These are phyloP conservation scores for Xiphophorus birchmanni DNA, from an alignment of 2,797 vertebrate genomes.

Conservation along the genomic window DNA sequence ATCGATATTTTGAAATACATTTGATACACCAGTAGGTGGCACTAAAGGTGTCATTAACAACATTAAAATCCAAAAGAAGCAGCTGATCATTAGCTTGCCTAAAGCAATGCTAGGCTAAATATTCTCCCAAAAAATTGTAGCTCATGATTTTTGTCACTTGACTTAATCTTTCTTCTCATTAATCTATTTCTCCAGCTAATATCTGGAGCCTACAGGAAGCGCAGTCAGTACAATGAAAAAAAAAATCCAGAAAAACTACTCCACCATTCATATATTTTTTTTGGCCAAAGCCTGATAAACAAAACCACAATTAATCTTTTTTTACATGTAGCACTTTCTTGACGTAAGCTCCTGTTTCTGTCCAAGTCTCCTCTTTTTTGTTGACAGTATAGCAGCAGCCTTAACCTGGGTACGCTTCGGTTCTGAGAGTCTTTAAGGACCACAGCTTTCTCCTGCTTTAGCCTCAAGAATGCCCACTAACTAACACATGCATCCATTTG, in stretches of 20 bases:
- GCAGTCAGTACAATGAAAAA: not conserved
- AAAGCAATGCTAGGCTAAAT: not conserved
- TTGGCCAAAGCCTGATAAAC: not conserved
- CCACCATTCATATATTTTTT: too few relatives aligned
- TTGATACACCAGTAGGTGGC: not conserved
- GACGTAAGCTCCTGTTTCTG: constrained; percentile 26
- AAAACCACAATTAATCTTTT: not conserved
- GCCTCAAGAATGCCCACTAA: constrained; percentile 26
- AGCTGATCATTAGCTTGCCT: not conserved
- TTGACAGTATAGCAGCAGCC: constrained; percentile 27
- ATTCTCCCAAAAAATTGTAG: not conserved
- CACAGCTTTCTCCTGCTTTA: constrained; percentile 37
- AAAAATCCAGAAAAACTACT: not conserved
- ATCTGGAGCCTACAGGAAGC: not conserved
- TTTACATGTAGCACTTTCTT: constrained; percentile 17
- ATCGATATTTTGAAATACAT: not conserved
- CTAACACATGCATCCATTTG: constrained; percentile 4
- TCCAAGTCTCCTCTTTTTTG: constrained; percentile 29
- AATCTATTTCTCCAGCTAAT: not conserved
- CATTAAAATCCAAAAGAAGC: not conserved
- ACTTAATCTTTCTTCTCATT: not conserved
- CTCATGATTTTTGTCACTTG: not conserved
- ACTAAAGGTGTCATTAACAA: not conserved
- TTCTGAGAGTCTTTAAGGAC: constrained; percentile 56
- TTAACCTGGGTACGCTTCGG: constrained; percentile 43